Conservation (phyloP, 2,888 invertebrate species). For the Sthenelais limicola region DNA sequence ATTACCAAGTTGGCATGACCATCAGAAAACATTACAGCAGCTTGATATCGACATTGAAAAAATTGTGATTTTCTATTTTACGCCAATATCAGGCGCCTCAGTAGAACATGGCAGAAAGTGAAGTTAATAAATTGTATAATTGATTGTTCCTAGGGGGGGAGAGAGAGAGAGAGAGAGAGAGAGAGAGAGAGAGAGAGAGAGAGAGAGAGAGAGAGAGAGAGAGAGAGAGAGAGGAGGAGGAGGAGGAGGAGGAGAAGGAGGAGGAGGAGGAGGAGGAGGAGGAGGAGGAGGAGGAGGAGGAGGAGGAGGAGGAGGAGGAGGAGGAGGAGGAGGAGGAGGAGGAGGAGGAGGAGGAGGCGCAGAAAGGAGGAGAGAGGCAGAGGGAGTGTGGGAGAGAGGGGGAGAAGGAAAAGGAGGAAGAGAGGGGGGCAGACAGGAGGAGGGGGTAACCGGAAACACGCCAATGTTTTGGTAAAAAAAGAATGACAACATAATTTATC, state of each 20-base stretch:
- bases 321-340: conserved; percentile 8
- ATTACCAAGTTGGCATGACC: too few species aligned
- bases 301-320: conserved; percentile 4
- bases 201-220: conserved; percentile 18
- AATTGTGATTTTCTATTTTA: too few species aligned
- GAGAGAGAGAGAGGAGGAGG: conserved; percentile 2
- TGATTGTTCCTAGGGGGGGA: background rate
- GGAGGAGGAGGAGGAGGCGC: too few species aligned
- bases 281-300: conserved; percentile 9
- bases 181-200: conserved; percentile 41
- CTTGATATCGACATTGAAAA: too few species aligned
- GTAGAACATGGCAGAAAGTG: background rate
- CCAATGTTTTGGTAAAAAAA: too few species aligned
- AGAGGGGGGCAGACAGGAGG: background rate
- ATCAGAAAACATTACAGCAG: too few species aligned
- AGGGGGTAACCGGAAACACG: background rate
- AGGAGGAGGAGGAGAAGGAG: conserved; percentile 1
- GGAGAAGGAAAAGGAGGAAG: background rate
- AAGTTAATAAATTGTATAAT: background rate
- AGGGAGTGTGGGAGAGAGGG: background rate
- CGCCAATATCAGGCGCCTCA: too few species aligned
- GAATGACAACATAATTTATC: too few species aligned
- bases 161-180: background rate
- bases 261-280: conserved; percentile 9
- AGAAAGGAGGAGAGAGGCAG: background rate